phyloP scores from a whole-genome alignment of 1,140 invertebrate species.

The Samia ricini region DNA sequence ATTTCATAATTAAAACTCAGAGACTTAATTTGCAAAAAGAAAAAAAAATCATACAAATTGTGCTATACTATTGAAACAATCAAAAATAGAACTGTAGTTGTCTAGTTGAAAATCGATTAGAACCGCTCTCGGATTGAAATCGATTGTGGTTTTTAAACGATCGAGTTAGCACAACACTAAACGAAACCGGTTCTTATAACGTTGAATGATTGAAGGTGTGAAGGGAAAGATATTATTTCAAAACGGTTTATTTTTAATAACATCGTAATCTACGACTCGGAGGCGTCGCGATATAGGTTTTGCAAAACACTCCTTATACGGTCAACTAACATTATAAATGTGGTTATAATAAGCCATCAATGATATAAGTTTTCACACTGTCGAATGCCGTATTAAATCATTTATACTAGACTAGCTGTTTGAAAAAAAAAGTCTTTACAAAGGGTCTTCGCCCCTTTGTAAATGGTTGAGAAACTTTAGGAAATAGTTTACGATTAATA shows the following conservation, averaged over 20 bases:
- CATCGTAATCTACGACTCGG: background rate
- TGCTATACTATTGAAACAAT: background rate
- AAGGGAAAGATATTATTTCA: background rate
- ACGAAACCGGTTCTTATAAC: background rate
- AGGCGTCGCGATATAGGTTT: background rate
- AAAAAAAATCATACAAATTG: too few species aligned
- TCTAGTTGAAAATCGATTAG: background rate
- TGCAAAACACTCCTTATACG: background rate
- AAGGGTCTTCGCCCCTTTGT: too few species aligned
- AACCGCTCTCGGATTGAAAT: background rate
- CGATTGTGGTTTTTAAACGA: background rate
- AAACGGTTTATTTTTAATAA: slow-evolving; percentile 1
- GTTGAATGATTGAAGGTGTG: background rate
- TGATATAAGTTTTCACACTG: background rate
- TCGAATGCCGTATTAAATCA: background rate
- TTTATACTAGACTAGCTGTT: too few species aligned
- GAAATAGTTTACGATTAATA: too few species aligned
- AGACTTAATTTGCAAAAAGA: too few species aligned
- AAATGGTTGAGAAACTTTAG: too few species aligned
- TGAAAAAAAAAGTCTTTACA: too few species aligned
- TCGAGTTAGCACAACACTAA: background rate
- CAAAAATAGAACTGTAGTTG: background rate
- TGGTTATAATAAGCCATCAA: background rate
- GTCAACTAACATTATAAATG: background rate
- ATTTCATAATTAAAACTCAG: too few species aligned